Evolutionary conservation across 1,140 invertebrate genomes (phyloP).

Genomic region (Tetragnatha versicolor): DNA sequence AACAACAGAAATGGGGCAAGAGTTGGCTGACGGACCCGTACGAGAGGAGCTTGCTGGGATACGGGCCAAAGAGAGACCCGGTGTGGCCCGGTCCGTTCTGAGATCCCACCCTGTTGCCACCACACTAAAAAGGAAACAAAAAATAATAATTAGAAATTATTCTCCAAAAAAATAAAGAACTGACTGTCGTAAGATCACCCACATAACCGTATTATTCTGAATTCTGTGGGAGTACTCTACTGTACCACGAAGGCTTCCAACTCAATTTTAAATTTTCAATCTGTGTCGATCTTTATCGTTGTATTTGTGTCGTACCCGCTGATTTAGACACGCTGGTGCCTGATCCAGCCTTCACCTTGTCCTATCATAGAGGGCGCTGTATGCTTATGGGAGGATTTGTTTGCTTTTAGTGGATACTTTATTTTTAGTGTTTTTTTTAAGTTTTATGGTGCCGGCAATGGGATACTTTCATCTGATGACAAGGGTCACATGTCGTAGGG

Average conservation of each 20-base stretch:
- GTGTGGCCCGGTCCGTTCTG: conserved; percentile 43
- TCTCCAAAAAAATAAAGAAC: conserved; percentile 17
- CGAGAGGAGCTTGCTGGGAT: conserved; percentile 29
- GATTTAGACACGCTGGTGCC: too few relatives aligned
- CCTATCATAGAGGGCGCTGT: too few relatives aligned
- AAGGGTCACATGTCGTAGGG: too few relatives aligned
- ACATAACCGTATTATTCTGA: conserved; percentile 41
- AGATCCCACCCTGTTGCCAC: not conserved
- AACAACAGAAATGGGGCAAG: conserved; percentile 42
- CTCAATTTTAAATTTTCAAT: conserved; percentile 38
- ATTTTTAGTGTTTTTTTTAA: too few relatives aligned
- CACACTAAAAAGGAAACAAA: not conserved
- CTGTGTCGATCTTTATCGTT: conserved; percentile 15
- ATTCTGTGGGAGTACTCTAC: conserved; percentile 40
- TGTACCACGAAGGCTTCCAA: conserved; percentile 35
- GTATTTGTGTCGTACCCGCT: too few relatives aligned
- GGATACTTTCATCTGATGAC: too few relatives aligned
- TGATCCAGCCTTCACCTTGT: not conserved
- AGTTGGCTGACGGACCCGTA: conserved; percentile 16
- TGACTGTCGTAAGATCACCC: conserved; percentile 40
- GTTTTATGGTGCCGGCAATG: too few relatives aligned
- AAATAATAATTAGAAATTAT: conserved; percentile 26
- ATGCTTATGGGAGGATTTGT: too few relatives aligned
- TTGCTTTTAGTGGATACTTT: too few relatives aligned
- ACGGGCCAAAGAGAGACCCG: conserved; percentile 27